Evolutionary conservation across 2,797 vertebrate genomes (phyloP).

Genomic region (Chrosomus eos): DNA sequence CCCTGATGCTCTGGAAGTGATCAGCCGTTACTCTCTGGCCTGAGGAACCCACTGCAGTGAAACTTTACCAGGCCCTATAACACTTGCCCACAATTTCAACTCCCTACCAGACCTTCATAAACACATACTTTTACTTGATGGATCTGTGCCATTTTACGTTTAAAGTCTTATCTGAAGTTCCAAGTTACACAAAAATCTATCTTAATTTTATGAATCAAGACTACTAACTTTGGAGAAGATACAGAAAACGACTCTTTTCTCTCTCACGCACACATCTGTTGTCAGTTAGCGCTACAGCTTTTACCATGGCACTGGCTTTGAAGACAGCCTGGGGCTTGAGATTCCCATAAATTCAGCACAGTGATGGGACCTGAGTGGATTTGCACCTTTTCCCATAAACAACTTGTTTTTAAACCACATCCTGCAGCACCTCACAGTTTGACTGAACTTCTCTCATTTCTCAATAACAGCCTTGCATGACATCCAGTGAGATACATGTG

Average conservation of each 20-base stretch:
- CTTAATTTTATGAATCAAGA: slow-evolving; percentile 56
- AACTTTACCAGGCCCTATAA: slow-evolving; percentile 40
- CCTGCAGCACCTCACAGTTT: slow-evolving; percentile 39
- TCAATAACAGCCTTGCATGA: slow-evolving; percentile 16
- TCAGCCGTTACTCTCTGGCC: slow-evolving; percentile 7
- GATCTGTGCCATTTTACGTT: neutral
- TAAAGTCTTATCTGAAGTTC: neutral
- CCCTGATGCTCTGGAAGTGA: slow-evolving; percentile 39
- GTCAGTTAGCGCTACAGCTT: slow-evolving; percentile 33
- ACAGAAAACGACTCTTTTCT: slow-evolving; percentile 51
- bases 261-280: slow-evolving; percentile 60
- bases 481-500: slow-evolving; percentile 36
- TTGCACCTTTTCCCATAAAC: slow-evolving; percentile 42
- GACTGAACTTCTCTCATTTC: slow-evolving; percentile 24
- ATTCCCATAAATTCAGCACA: slow-evolving; percentile 48
- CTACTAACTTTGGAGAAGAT: slow-evolving; percentile 54
- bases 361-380: slow-evolving; percentile 35
- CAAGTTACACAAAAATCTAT: slow-evolving; percentile 16
- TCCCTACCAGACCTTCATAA: neutral
- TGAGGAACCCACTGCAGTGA: slow-evolving; percentile 9
- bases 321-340: slow-evolving; percentile 49
- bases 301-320: slow-evolving; percentile 49
- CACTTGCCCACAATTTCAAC: slow-evolving; percentile 29
- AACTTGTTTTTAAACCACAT: slow-evolving; percentile 42
- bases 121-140: neutral